Conservation (phyloP, 2,113 vertebrate genomes). For the Cyphomyrus plagiostoma region DNA sequence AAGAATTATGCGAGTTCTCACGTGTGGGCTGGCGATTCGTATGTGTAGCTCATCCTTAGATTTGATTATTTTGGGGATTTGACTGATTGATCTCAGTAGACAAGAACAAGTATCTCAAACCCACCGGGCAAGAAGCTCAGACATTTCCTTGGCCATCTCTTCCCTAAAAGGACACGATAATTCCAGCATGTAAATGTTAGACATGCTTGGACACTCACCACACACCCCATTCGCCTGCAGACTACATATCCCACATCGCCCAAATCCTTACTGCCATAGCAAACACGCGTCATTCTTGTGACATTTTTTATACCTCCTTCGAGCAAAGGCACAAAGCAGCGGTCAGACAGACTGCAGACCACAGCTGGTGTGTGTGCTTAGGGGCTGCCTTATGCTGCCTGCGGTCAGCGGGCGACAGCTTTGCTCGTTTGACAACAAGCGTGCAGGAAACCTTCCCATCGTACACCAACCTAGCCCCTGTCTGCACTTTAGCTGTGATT, state of each 20-base stretch:
- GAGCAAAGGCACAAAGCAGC: neutral
- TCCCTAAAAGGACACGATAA: constrained; percentile 76
- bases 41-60: neutral
- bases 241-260: neutral
- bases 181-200: constrained; percentile 28
- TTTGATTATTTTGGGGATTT: neutral
- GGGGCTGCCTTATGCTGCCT: neutral
- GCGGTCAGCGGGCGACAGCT: neutral
- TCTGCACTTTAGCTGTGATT: neutral
- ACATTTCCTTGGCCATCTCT: constrained; percentile 93
- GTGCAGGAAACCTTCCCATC: neutral
- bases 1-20: neutral
- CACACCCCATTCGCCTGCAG: neutral
- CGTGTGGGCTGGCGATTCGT: neutral
- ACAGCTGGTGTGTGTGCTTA: neutral
- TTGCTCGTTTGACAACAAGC: neutral
- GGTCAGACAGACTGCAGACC: neutral
- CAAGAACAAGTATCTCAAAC: constrained; percentile 46
- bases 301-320: neutral
- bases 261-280: too few species aligned
- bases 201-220: neutral
- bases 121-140: constrained; percentile 86
- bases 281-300: neutral
- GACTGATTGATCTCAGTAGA: neutral
- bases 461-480: neutral